Evolutionary conservation across 2,113 vertebrate genomes (phyloP).

Genomic region (Xenopus tropicalis): UCB_Xtro_10.0 CM004448.2:110477001-110477500

Average conservation of each 20-base stretch:
- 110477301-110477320: slow-evolving; percentile 9
- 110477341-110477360: not conserved
- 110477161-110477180: too few relatives aligned
- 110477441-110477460: slow-evolving; percentile 47
- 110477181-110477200: too few relatives aligned
- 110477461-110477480: not conserved
- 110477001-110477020: too few relatives aligned
- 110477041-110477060: too few relatives aligned
- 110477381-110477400: slow-evolving; percentile 20
- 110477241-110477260: slow-evolving; percentile 23
- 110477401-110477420: slow-evolving; percentile 13
- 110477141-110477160: too few relatives aligned
- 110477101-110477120: too few relatives aligned
- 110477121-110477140: too few relatives aligned
- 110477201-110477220: too few relatives aligned
- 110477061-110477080: too few relatives aligned
- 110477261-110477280: slow-evolving; percentile 34
- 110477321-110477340: not conserved
- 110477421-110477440: slow-evolving; percentile 35
- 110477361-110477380: slow-evolving; percentile 12
- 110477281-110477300: slow-evolving; percentile 20
- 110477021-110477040: too few relatives aligned
- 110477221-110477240: slow-evolving; percentile 21
- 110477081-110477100: too few relatives aligned
- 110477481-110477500: not conserved